Evolutionary conservation across 2,888 invertebrate species (phyloP).

Genomic region (Hypomecis atomaria): DNA sequence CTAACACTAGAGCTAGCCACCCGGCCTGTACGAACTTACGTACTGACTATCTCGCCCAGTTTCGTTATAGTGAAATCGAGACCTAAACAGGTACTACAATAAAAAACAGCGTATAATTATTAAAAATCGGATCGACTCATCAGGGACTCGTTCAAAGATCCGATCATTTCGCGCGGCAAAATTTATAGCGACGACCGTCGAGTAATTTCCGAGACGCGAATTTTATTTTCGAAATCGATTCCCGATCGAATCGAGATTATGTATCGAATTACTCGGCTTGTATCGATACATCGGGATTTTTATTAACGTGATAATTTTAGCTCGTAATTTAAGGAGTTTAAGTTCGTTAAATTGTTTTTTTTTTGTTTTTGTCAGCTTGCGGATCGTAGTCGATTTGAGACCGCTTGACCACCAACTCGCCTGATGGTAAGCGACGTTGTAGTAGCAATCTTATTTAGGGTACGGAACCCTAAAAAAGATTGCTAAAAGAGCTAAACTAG

Average conservation of each 20-base stretch:
- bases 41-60: no score
- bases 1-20: no score
- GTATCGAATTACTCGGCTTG: conserved; percentile 25
- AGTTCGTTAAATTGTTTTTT: conserved; percentile 6
- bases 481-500: no score
- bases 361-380: neutral
- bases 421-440: no score
- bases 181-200: conserved; percentile 12
- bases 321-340: neutral
- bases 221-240: conserved; percentile 19
- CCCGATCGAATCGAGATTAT: conserved; percentile 25
- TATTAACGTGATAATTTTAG: conserved; percentile 8
- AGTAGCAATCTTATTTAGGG: no score
- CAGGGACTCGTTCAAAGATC: conserved; percentile 34
- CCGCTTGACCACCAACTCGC: no score
- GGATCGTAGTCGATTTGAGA: neutral
- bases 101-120: conserved; percentile 22
- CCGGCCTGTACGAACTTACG: no score
- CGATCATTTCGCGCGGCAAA: conserved; percentile 27
- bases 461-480: no score
- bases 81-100: no score
- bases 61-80: no score
- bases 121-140: conserved; percentile 15
- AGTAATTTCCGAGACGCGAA: conserved; percentile 21
- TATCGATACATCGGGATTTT: conserved; percentile 7